Evolutionary conservation across 2,113 vertebrate species (phyloP).

Genomic region (Pyxicephalus adspersus): DNA sequence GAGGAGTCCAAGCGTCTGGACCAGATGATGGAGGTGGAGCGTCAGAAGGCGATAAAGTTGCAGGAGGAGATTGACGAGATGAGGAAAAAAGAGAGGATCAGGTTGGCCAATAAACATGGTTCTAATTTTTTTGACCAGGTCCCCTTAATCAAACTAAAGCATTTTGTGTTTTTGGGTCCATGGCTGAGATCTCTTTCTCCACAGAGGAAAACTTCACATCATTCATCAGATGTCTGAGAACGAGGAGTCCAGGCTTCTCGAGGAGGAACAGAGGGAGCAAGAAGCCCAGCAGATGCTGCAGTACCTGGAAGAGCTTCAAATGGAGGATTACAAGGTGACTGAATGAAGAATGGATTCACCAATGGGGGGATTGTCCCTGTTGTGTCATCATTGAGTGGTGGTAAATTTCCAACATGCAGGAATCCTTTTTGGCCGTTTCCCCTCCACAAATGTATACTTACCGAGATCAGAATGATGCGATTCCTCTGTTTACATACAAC

Average conservation of each 20-base stretch:
- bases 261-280: conserved; percentile 72
- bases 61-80: conserved; percentile 73
- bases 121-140: background rate
- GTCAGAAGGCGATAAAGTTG: conserved; percentile 72
- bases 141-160: no score
- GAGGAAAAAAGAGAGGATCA: conserved; percentile 74
- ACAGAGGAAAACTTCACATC: conserved; percentile 79
- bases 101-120: no score
- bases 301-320: conserved; percentile 73
- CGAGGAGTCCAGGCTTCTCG: conserved; percentile 69
- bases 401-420: no score
- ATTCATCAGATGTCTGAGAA: conserved; percentile 79
- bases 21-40: conserved; percentile 85
- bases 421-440: no score
- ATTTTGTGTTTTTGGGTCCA: background rate
- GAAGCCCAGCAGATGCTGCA: conserved; percentile 76
- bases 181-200: background rate
- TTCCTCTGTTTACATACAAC: no score
- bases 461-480: no score
- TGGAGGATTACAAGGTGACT: conserved; percentile 79
- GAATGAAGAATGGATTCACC: no score
- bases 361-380: no score
- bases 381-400: background rate
- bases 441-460: no score
- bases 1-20: conserved; percentile 83